Evolutionary conservation across 2,888 invertebrate genomes (phyloP).

Genomic region (Pantelozetes paolii): DNA sequence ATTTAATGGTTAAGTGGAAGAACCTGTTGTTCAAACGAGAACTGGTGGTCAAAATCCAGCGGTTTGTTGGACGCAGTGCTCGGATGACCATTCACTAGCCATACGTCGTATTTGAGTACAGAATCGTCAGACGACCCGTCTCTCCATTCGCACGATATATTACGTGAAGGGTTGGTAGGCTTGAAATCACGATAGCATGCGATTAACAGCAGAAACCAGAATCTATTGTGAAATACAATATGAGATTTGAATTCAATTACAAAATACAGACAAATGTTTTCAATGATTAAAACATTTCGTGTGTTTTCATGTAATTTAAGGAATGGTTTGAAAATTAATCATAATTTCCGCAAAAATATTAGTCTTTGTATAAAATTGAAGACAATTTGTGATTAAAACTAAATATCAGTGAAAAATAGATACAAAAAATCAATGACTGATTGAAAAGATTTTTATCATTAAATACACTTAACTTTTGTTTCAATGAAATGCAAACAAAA

Average conservation of each 20-base stretch:
- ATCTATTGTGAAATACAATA: slow-evolving; percentile 58
- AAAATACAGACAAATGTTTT: neutral
- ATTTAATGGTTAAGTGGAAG: slow-evolving; percentile 9
- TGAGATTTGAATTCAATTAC: slow-evolving; percentile 27
- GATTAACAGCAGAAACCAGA: slow-evolving; percentile 93
- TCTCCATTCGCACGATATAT: slow-evolving; percentile 68
- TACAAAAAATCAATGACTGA: no score
- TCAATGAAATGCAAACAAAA: no score
- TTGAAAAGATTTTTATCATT: no score
- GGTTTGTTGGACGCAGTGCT: slow-evolving; percentile 67
- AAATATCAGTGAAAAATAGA: no score
- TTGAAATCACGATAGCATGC: slow-evolving; percentile 72
- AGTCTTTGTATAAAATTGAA: no score
- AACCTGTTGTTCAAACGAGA: slow-evolving; percentile 83
- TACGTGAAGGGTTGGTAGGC: neutral
- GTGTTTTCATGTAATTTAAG: no score
- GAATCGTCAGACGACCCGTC: slow-evolving; percentile 50
- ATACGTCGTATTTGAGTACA: slow-evolving; percentile 76
- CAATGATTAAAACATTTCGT: neutral
- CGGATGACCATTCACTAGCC: slow-evolving; percentile 94
- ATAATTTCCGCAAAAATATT: no score
- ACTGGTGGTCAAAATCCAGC: slow-evolving; percentile 86
- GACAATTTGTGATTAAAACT: no score
- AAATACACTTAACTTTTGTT: no score
- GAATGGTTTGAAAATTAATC: no score